Evolutionary conservation across 1,140 invertebrate species (phyloP).

Genomic region (Dinoponera quadriceps): DNA sequence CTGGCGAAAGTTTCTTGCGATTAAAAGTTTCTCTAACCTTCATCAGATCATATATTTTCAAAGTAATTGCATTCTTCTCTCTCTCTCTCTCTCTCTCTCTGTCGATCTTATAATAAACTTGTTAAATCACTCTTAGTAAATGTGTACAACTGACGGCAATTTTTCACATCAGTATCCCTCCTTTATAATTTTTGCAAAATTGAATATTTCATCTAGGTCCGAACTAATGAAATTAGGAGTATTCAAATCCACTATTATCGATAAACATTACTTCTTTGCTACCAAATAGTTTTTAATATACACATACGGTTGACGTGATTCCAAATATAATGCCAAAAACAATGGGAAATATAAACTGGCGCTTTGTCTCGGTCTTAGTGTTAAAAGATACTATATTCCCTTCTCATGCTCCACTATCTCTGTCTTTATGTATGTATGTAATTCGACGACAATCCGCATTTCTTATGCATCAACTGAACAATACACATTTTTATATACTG

Average conservation of each 20-base stretch:
- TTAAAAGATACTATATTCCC: not conserved
- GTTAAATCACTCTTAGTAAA: not conserved
- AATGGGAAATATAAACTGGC: slow-evolving; percentile 9
- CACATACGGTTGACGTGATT: slow-evolving; percentile 22
- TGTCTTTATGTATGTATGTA: not conserved
- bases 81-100: too few relatives aligned
- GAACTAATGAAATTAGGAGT: not conserved
- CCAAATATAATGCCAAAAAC: slow-evolving; percentile 14
- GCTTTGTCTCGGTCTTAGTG: slow-evolving; percentile 1
- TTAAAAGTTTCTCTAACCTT: not conserved
- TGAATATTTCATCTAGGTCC: not conserved
- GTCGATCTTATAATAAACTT: too few relatives aligned
- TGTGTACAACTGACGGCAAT: slow-evolving; percentile 13
- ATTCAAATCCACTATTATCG: slow-evolving; percentile 13
- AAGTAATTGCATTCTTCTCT: not conserved
- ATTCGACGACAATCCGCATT: not conserved
- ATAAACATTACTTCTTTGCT: slow-evolving; percentile 15
- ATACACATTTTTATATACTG: slow-evolving; percentile 15
- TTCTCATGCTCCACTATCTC: not conserved
- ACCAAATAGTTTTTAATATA: slow-evolving; percentile 7
- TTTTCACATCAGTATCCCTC: slow-evolving; percentile 5
- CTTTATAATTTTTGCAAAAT: slow-evolving; percentile 16
- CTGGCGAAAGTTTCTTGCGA: not conserved
- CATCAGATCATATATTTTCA: not conserved
- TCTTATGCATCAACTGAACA: not conserved